These are phyloP conservation scores for Sylvietta virens DNA, from an alignment of 2,113 vertebrate species.

Conservation along the genomic window DNA sequence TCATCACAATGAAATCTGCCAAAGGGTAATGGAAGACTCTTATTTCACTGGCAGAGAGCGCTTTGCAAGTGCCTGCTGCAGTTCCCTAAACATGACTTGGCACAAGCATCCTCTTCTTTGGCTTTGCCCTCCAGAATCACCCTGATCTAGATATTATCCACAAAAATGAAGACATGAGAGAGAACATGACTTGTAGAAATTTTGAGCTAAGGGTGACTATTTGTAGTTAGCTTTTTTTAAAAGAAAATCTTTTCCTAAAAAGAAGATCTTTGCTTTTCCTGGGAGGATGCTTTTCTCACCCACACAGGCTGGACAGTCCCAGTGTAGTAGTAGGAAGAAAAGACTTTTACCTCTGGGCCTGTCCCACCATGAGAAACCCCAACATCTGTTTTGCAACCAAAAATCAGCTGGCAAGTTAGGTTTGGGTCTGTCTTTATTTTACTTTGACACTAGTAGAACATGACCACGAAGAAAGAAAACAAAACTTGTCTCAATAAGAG, in stretches of 20 bases:
- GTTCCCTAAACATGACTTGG: not conserved
- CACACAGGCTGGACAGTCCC: not conserved
- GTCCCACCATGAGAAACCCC: not conserved
- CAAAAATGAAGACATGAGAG: not conserved
- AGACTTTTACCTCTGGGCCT: not conserved
- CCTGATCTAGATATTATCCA: not conserved
- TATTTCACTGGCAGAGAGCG: not conserved
- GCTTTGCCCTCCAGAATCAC: not conserved
- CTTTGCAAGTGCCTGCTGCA: not conserved
- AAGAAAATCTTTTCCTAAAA: not conserved
- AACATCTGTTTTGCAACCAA: not conserved
- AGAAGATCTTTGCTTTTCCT: not conserved
- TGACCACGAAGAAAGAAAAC: not conserved
- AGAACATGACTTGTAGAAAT: not conserved
- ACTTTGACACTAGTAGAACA: not conserved
- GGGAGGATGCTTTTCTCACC: not conserved
- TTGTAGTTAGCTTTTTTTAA: rapidly evolving
- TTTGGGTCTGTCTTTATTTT: not conserved
- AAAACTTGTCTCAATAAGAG: not conserved
- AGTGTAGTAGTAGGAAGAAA: not conserved
- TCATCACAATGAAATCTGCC: not conserved
- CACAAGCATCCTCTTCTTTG: not conserved
- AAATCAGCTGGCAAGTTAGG: not conserved
- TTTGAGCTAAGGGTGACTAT: not conserved
- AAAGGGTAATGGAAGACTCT: not conserved